Evolutionary conservation across 2,797 vertebrate genomes (phyloP).

Genomic region (Antrozous pallidus): DNA sequence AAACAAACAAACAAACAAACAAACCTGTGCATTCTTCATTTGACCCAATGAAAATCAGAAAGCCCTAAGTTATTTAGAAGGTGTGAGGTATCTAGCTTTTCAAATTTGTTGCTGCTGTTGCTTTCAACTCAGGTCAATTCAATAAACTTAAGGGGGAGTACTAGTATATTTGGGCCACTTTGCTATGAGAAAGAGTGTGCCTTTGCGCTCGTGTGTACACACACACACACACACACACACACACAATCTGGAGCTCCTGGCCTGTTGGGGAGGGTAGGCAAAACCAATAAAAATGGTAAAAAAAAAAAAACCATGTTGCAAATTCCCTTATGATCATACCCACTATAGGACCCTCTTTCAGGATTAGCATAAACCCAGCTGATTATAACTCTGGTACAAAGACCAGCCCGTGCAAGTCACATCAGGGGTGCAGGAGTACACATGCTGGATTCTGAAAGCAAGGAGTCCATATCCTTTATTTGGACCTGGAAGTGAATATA

Average conservation of each 20-base stretch:
- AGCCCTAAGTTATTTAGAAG: background rate
- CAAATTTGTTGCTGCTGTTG: background rate
- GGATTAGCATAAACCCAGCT: background rate
- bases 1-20: no score
- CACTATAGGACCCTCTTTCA: background rate
- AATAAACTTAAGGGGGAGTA: background rate
- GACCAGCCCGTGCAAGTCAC: background rate
- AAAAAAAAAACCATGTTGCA: background rate
- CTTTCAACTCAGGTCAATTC: background rate
- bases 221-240: background rate
- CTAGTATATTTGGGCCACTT: background rate
- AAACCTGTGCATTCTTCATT: background rate
- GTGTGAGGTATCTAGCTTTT: background rate
- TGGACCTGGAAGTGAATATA: background rate
- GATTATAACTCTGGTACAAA: background rate
- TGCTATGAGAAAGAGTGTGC: background rate
- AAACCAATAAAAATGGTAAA: background rate
- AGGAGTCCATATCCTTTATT: background rate
- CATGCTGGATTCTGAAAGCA: background rate
- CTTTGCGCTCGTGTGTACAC: accelerated
- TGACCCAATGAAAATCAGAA: background rate
- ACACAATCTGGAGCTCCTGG: background rate
- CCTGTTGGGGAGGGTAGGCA: background rate
- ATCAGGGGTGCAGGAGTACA: background rate
- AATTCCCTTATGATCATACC: background rate